phyloP scores from a whole-genome alignment of 2,797 vertebrate species.

The Cygnus olor region DNA sequence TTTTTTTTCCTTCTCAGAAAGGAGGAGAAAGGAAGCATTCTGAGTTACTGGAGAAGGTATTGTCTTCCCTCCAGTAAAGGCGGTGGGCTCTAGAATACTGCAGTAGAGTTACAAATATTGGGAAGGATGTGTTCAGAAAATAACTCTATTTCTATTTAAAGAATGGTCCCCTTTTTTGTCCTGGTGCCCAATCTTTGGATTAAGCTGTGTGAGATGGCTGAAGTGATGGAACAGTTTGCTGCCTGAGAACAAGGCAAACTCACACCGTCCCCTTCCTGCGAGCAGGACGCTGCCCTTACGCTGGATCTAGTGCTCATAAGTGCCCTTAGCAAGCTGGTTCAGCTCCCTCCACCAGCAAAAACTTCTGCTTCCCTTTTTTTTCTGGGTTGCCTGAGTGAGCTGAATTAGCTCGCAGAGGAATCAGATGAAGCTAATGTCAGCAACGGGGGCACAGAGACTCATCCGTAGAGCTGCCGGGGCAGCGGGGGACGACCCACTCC shows the following conservation, averaged over 20 bases:
- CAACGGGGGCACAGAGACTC: rapidly evolving
- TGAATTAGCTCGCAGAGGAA: background rate
- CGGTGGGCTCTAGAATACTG: background rate
- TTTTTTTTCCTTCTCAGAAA: background rate
- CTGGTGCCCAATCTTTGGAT: background rate
- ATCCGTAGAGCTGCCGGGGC: rapidly evolving
- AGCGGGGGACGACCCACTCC: background rate
- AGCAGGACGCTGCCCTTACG: background rate
- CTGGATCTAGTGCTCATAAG: background rate
- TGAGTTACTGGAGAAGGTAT: background rate
- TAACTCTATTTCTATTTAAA: background rate
- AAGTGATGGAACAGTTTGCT: background rate
- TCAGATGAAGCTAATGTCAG: background rate
- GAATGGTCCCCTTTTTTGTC: background rate
- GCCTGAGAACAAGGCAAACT: background rate
- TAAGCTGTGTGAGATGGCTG: background rate
- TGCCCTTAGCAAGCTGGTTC: background rate
- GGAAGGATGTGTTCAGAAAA: background rate
- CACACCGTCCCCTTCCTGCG: background rate
- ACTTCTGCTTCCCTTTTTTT: background rate
- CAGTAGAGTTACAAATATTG: background rate
- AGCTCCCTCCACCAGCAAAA: background rate
- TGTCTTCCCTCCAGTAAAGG: background rate
- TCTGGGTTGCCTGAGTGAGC: background rate
- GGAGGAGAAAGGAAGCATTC: background rate